These are phyloP conservation scores for Neopipo cinnamomea DNA, from an alignment of 2,113 vertebrate genomes.

Conservation along the genomic window DNA sequence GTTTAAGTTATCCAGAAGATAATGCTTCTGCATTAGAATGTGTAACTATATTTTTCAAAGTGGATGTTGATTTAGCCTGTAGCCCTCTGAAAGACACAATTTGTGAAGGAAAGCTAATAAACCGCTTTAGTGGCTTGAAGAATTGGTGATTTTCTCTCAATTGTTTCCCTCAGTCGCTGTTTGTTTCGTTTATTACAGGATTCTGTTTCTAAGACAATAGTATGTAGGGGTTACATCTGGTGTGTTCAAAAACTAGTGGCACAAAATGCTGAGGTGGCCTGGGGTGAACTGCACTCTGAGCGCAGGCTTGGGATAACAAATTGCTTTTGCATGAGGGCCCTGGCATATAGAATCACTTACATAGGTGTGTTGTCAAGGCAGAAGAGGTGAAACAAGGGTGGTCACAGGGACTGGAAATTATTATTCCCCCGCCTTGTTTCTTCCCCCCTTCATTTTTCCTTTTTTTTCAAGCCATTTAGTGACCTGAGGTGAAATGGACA, in stretches of 20 bases:
- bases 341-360: not conserved
- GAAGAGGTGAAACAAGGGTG: slow-evolving; percentile 31
- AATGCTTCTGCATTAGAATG: not conserved
- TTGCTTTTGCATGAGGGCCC: not conserved
- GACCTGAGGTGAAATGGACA: slow-evolving; percentile 50
- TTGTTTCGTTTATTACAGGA: slow-evolving; percentile 13
- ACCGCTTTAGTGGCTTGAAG: not conserved
- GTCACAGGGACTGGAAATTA: slow-evolving; percentile 11
- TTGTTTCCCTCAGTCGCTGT: not conserved
- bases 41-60: not conserved
- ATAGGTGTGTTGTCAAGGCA: slow-evolving; percentile 23
- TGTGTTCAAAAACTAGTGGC: slow-evolving; percentile 26
- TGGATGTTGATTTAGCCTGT: not conserved
- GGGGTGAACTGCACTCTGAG: slow-evolving; percentile 14
- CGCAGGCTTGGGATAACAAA: not conserved
- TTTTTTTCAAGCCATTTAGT: slow-evolving; percentile 40
- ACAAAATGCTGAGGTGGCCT: not conserved
- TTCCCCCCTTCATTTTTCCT: not conserved
- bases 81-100: not conserved
- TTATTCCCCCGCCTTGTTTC: not conserved
- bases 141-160: slow-evolving; percentile 16
- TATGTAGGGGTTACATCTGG: not conserved
- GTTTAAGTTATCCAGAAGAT: not conserved
- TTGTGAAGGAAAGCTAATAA: not conserved
- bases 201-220: not conserved